Evolutionary conservation across 2,888 invertebrate genomes (phyloP), one percentile per base, ranked within the genome.

Genomic region (Drosophila robusta): DNA sequence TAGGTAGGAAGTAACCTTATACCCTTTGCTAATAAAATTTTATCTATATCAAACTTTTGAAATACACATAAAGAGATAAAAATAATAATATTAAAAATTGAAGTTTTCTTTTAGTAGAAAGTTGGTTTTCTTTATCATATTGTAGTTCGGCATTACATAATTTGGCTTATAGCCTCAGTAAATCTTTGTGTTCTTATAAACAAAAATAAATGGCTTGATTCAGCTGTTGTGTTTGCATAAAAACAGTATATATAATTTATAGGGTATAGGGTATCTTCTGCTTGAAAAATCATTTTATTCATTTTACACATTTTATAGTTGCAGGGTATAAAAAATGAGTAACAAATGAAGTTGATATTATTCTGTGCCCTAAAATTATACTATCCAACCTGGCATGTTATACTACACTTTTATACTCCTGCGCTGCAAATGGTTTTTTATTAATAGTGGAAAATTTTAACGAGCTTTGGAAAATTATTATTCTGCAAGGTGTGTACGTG

Each of bases 291-390:
- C 12, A 22, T 6, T 55, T n/a, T 1, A 24, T 16, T 7, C 2
- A 11, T 18, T 29, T 16, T 3, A 11, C 11, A 2, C 9, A 9
- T 60, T 60, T 32, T 24, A n/a, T 39, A 29, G 18, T 32, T 41
- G 8, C 22, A 9, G 36, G 29, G 65, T 36, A 32, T 26, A 11
- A 0, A 11, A 22, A 12, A 22, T 16, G 18, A 18, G 29, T 44
- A 44, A 62, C 41, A 61, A 66, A 34, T n/a, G 42, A 49, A 45
- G 56, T 63, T 49, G 34, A 42, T 51, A 9, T 60, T 39, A 8
- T 8, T 22, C 16, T 4, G 9, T 8, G 41, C 11, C 41, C 18
- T 32, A 1, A 29, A n/a, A 11, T 29, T 36, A 51, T 54, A 29
- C 9, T 56, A 26, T 45, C 6, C 16, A 2, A 9, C 55, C 8